Percentiles rank a stretch among this genome's conserved stretches.
These are phyloP conservation scores for Eupithecia dodoneata DNA, from an alignment of 2,888 invertebrate species.

Conservation along the genomic window DNA sequence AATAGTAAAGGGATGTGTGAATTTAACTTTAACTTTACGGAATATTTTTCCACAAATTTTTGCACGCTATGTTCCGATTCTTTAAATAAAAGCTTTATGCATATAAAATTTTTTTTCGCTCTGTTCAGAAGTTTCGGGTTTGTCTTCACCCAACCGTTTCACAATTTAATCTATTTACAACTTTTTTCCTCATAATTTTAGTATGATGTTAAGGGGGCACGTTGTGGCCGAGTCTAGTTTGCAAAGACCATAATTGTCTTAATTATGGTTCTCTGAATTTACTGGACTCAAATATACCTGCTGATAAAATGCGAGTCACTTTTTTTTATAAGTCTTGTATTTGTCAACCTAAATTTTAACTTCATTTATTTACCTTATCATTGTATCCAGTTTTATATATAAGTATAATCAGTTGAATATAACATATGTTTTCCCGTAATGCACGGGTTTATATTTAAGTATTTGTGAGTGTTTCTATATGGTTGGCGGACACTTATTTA, in stretches of 20 bases:
- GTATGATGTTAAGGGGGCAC: too few species aligned
- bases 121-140: background rate
- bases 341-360: background rate
- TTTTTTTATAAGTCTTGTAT: background rate
- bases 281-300: background rate
- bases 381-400: background rate
- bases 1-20: slow-evolving; percentile 6
- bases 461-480: too few species aligned
- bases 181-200: too few species aligned
- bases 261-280: too few species aligned
- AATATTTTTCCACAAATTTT: background rate
- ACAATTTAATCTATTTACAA: background rate
- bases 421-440: too few species aligned
- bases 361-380: background rate
- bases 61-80: background rate
- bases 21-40: background rate
- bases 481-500: too few species aligned
- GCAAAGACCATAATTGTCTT: too few species aligned
- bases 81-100: background rate
- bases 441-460: too few species aligned
- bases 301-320: background rate
- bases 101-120: background rate
- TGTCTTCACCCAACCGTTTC: background rate
- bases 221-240: background rate
- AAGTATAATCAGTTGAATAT: too few species aligned